Evolutionary conservation across 2,113 vertebrate species (phyloP), one percentile per base, ranked within the genome.

Genomic region (Podilymbus podiceps): DNA sequence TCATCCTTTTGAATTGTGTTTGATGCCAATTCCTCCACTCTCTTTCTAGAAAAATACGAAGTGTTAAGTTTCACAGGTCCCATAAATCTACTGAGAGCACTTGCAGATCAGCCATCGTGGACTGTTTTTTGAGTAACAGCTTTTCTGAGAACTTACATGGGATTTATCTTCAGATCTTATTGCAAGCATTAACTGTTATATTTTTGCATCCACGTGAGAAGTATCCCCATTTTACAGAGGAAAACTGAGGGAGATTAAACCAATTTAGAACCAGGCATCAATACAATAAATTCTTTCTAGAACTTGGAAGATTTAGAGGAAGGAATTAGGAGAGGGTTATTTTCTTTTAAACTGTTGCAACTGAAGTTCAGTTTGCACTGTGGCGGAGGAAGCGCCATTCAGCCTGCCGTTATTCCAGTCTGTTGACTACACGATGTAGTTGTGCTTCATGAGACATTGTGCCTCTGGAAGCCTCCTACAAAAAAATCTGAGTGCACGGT

Each of bases 1-100:
- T 91, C 46, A 81, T 78, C 56, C 76, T 92, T 96, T 89, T 79
- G 64, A 96, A 80, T 90, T 88, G 89, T 88, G 79, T 79, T 81
- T 53, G 78, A 78, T 83, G 64, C 58, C 93, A 97, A 77, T 82
- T 95, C 68, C 55, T 87, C 58, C 44, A 75, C 40, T 89, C 28
- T 72, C 47, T 79, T 93, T 56, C 80, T 23, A 78, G 68, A 94
- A 77, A 92, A 89, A 96, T 9, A 92, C 25, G 66, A 93, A 78
- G 64, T 7, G 0, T 24, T 24, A 60, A 53, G 68, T 90, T 95
- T 77, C 74, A 40, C n/a, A 27, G 12, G 6, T 90, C 31, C 74
- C 31, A 87, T 74, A 94, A 96, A 95, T 92, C 76, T 76, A 19
- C 60, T 20, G 71, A 82, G 22, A 71, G 38, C 59, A 80, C 55